Evolutionary conservation across 2,888 invertebrate genomes (phyloP), one percentile per base, ranked within the genome.

Genomic region (Baronia brevicornis): DNA sequence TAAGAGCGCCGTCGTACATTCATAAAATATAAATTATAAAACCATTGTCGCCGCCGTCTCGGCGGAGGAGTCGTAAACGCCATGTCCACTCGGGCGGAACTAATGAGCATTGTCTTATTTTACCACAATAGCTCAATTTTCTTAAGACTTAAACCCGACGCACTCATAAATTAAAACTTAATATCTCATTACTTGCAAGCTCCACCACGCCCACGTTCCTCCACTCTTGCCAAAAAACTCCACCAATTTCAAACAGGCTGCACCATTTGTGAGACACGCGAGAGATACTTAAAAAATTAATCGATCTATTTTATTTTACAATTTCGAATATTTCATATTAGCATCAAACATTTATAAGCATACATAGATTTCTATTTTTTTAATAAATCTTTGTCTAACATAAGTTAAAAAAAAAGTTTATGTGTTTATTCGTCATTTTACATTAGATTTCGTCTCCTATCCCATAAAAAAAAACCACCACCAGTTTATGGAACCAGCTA

Each of bases 181-280:
- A 80, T 79, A 70, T 74, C 75, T 74, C 80, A 74, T 84, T 80
- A 79, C 74, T 79, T 73, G 74, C 82, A 77, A 78, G 60, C 62
- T 48, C 53, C 48, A 56, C 57, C 45, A 61, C 72, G 66, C 72
- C 71, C 54, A 58, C 39, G 50, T 47, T 44, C n/a, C 30, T 56
- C 53, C 42, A 50, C 50, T 54, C 52, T 54, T 66, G 70, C 69
- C 68, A 72, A 72, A 70, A 72, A 66, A 59, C 54, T 44, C 44
- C 22, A 44, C 33, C 38, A 48, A 46, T 47, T 46, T 41, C 31
- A 18, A 41, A 36, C 41, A 43, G 41, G 38, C 38, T 36, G 36
- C 29, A 29, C 33, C 29, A 36, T 34, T 34, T 39, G 30, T 32
- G 21, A 31, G 23, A 33, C 11, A 36, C 33, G 27, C 22, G 28